These are phyloP conservation scores for Piaya cayana DNA, from an alignment of 2,113 vertebrate genomes.

Conservation along the genomic window DNA sequence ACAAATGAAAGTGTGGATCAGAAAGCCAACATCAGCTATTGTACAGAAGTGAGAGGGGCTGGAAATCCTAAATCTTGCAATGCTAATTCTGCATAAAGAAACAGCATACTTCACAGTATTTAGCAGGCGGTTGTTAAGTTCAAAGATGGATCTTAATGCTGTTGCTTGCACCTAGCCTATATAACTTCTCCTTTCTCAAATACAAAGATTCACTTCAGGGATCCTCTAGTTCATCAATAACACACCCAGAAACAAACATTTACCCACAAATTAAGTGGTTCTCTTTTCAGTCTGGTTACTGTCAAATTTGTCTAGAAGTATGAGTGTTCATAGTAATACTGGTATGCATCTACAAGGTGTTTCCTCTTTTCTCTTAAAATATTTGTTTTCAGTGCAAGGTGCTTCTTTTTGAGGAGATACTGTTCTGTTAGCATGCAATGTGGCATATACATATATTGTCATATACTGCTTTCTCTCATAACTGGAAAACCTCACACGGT, in stretches of 20 bases:
- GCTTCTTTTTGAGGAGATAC: neutral
- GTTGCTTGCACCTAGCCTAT: neutral
- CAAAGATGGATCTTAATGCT: neutral
- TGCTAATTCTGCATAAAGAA: neutral
- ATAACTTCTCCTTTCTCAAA: neutral
- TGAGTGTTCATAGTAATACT: neutral
- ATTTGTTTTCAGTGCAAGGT: neutral
- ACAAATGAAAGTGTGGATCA: neutral
- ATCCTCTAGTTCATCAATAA: neutral
- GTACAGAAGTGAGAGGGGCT: neutral
- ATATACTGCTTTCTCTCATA: neutral
- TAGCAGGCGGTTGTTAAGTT: neutral
- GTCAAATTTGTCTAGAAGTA: neutral
- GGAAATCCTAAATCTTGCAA: neutral
- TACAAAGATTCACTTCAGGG: neutral
- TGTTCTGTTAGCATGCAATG: neutral
- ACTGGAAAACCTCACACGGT: neutral
- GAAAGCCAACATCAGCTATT: neutral
- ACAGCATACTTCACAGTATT: neutral
- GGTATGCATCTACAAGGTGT: neutral
- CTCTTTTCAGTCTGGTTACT: neutral
- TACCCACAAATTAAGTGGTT: neutral
- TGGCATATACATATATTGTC: slow-evolving; percentile 32
- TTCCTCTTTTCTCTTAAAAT: neutral
- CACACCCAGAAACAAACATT: neutral